Percentiles rank a stretch among this genome's conserved stretches.
Evolutionary conservation across 2,113 vertebrate genomes (phyloP).

Genomic region (Agapornis roseicollis): DNA sequence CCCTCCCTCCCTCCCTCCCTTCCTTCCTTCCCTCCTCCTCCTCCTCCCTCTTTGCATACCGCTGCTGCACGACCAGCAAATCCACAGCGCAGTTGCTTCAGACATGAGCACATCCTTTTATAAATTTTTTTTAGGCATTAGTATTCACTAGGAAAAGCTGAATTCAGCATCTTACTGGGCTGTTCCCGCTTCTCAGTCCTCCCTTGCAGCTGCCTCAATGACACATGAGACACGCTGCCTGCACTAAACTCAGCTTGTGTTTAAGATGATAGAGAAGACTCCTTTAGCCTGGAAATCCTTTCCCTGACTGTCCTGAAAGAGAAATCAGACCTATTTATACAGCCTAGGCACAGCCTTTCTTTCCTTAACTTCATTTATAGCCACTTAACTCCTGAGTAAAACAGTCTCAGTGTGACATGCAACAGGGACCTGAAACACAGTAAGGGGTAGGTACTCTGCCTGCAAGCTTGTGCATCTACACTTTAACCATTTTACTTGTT

Average conservation of each 20-base stretch:
- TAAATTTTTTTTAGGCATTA: background rate
- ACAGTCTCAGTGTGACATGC: background rate
- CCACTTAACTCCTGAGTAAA: background rate
- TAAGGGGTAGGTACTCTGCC: rapidly evolving
- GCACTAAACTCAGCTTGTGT: background rate
- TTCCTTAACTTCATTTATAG: background rate
- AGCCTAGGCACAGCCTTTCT: background rate
- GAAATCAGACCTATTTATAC: background rate
- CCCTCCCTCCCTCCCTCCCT: background rate
- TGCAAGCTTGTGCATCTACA: rapidly evolving
- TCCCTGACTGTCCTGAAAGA: background rate
- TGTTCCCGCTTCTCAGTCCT: background rate
- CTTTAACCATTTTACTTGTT: background rate
- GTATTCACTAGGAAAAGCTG: background rate
- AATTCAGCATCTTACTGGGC: background rate
- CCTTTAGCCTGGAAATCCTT: background rate
- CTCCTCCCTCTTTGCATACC: background rate
- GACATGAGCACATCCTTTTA: background rate
- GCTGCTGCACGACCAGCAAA: slow-evolving; percentile 14
- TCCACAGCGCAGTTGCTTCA: background rate
- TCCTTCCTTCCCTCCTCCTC: background rate
- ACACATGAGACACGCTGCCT: background rate
- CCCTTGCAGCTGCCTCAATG: background rate
- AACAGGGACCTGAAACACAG: background rate
- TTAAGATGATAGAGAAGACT: background rate